Percentiles rank a stretch among this genome's conserved stretches.
These are phyloP conservation scores for Dusona sp. DNA, from an alignment of 2,888 invertebrate species.

Conservation along the genomic window DNA sequence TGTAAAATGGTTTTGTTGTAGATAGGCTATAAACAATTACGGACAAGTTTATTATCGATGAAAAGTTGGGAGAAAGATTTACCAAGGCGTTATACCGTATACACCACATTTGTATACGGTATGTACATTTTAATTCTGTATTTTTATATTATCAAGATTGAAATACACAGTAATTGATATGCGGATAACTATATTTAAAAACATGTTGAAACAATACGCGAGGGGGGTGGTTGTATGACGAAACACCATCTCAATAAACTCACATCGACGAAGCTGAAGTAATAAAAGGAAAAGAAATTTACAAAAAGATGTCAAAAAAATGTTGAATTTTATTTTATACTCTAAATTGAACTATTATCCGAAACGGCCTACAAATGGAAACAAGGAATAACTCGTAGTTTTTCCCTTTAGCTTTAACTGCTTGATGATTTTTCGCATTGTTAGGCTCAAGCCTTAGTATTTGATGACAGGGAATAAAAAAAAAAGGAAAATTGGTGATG, in stretches of 20 bases:
- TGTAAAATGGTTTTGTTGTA: conserved; percentile 47
- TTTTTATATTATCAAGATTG: conserved; percentile 69
- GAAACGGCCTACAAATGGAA: background rate
- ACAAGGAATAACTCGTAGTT: background rate
- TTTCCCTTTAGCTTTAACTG: background rate
- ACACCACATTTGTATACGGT: conserved; percentile 60
- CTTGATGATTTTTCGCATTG: background rate
- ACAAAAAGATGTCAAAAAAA: background rate
- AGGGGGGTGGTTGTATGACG: background rate
- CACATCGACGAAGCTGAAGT: conserved; percentile 32
- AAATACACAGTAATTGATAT: conserved; percentile 61
- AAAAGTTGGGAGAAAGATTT: conserved; percentile 57
- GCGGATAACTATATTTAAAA: background rate
- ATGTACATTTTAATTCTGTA: conserved; percentile 69
- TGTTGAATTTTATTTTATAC: background rate
- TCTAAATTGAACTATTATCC: background rate
- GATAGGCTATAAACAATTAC: conserved; percentile 48
- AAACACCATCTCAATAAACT: background rate
- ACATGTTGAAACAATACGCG: background rate
- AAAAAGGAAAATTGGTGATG: background rate
- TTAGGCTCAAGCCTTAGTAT: background rate
- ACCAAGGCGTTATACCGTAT: conserved; percentile 60
- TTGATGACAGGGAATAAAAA: background rate
- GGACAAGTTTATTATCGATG: conserved; percentile 48
- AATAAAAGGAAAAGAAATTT: conserved; percentile 3